Evolutionary conservation across 2,113 vertebrate genomes (phyloP).

Genomic region (Solea solea): DNA sequence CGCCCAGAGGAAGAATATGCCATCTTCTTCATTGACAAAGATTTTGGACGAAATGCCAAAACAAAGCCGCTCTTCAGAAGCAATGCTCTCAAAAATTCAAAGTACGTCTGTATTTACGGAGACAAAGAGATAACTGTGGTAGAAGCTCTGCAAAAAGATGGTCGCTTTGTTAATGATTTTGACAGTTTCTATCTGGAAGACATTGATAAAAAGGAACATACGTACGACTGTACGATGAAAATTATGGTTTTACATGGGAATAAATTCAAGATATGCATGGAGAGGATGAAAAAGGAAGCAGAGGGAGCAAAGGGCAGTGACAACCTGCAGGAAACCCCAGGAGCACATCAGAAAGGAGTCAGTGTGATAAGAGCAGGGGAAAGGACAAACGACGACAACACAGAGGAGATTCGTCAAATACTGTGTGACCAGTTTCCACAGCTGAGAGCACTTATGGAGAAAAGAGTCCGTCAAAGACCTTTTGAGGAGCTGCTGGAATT

Average conservation of each 20-base stretch:
- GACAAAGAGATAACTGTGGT: conserved; percentile 31
- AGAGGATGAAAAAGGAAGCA: background rate
- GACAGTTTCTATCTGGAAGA: fast-evolving
- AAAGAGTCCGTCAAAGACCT: background rate
- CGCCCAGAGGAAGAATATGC: background rate
- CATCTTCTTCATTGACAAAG: conserved; percentile 28
- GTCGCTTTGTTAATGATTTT: conserved; percentile 25
- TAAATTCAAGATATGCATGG: background rate
- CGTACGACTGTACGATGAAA: background rate
- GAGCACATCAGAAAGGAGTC: fast-evolving
- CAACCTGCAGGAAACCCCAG: background rate
- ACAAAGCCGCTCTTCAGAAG: conserved; percentile 9
- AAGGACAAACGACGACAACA: fast-evolving
- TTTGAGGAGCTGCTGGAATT: background rate
- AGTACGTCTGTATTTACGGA: conserved; percentile 37
- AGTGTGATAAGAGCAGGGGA: background rate
- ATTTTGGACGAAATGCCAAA: fast-evolving
- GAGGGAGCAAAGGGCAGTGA: no score
- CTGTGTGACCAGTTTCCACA: background rate
- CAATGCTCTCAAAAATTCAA: background rate
- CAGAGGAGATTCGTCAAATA: background rate
- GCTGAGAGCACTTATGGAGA: background rate
- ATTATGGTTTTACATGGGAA: background rate
- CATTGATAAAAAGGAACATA: background rate
- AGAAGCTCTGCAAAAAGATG: conserved; percentile 30